A percentile compares a stretch with the other conserved stretches of the same genome.
Conservation (phyloP, 2,113 vertebrate species). For the Sebastes schlegelii region DNA sequence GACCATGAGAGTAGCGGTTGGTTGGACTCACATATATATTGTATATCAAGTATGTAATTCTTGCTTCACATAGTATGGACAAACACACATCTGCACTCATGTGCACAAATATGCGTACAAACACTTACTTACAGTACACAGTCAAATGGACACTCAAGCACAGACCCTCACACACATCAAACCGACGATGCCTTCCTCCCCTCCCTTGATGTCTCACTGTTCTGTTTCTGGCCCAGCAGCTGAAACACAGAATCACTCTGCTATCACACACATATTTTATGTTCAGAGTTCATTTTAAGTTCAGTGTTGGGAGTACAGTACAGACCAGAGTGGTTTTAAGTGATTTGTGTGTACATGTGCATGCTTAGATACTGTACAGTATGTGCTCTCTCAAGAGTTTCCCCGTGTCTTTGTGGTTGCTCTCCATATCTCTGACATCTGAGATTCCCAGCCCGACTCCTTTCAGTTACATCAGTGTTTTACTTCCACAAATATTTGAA, state of each 20-base stretch:
- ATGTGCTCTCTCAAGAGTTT: neutral
- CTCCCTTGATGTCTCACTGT: conserved; percentile 46
- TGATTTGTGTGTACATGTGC: neutral
- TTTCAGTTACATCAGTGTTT: conserved; percentile 22
- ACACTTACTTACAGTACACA: conserved; percentile 16
- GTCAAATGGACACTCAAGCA: conserved; percentile 29
- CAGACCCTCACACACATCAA: neutral
- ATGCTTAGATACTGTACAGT: neutral
- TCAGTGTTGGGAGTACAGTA: conserved; percentile 48
- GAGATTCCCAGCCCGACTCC: conserved; percentile 22
- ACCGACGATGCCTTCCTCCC: conserved; percentile 30
- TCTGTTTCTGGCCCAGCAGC: conserved; percentile 50
- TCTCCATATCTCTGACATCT: conserved; percentile 31
- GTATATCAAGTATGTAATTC: conserved; percentile 5
- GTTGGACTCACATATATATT: no score
- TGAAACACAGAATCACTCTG: conserved; percentile 30
- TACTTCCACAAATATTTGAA: conserved; percentile 16
- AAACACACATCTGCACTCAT: neutral
- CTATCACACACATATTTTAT: conserved; percentile 59
- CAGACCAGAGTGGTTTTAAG: conserved; percentile 28
- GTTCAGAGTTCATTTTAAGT: conserved; percentile 61
- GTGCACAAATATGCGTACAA: neutral
- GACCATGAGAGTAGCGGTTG: no score
- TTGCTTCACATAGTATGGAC: neutral
- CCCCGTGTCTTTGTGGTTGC: conserved; percentile 20